phyloP scores from a whole-genome alignment of 2,797 vertebrate species.

The Microctenopoma stevenorrisi region DNA sequence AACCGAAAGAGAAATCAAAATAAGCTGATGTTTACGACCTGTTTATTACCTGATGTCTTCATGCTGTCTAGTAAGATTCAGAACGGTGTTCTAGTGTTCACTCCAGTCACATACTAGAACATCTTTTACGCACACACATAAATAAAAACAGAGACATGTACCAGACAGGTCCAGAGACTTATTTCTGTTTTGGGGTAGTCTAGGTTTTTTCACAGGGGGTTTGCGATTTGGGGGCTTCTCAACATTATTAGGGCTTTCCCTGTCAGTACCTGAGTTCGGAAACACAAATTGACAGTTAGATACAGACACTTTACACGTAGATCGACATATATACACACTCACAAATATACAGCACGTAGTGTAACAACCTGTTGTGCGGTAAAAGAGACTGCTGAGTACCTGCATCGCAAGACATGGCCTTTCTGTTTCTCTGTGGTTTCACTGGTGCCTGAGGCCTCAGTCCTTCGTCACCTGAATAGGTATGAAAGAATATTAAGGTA shows the following conservation, averaged over 20 bases:
- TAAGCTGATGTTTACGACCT: neutral
- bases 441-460: conserved; percentile 84
- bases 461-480: conserved; percentile 78
- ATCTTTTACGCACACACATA: conserved; percentile 38
- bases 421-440: conserved; percentile 90
- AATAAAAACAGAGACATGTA: conserved; percentile 75
- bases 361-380: neutral
- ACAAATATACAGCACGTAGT: neutral
- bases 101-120: conserved; percentile 1
- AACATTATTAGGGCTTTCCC: conserved; percentile 83
- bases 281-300: conserved; percentile 71
- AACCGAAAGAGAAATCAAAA: neutral
- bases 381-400: conserved; percentile 53
- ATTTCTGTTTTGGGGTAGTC: conserved; percentile 85
- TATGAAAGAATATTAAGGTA: too few species aligned
- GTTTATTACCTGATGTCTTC: conserved; percentile 1
- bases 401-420: conserved; percentile 90
- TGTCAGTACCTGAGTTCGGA: conserved; percentile 80
- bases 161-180: conserved; percentile 84
- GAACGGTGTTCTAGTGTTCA: neutral
- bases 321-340: conserved; percentile 43
- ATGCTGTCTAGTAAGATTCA: neutral
- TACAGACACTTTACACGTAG: conserved; percentile 51
- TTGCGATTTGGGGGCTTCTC: conserved; percentile 85
- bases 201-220: conserved; percentile 85